Evolutionary conservation across 1,140 invertebrate genomes (phyloP).

Genomic region (Cataglyphis hispanica): DNA sequence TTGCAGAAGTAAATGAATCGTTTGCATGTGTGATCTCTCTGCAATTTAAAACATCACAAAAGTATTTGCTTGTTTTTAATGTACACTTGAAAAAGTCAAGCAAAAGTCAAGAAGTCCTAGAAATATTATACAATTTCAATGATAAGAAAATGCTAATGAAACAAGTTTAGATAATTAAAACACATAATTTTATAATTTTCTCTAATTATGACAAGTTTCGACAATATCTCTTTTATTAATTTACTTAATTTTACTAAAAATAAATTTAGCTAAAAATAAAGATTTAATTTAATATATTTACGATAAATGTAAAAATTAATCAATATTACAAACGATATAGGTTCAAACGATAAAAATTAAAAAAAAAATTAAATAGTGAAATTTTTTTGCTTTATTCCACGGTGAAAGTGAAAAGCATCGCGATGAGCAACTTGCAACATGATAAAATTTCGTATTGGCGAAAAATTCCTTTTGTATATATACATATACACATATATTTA

Average conservation of each 20-base stretch:
- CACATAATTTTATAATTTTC: background rate
- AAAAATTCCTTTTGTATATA: background rate
- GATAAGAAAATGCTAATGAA: background rate
- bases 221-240: background rate
- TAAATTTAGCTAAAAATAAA: background rate
- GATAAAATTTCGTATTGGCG: background rate
- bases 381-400: background rate
- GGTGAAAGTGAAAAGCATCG: background rate
- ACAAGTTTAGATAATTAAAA: background rate
- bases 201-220: background rate
- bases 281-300: slow-evolving; percentile 14
- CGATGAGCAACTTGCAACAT: background rate
- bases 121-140: background rate
- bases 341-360: too few relatives aligned
- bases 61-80: background rate
- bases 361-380: background rate
- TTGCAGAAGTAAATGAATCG: slow-evolving; percentile 24
- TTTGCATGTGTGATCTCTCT: slow-evolving; percentile 3
- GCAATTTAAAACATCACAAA: background rate
- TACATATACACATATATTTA: too few relatives aligned
- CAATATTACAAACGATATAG: too few relatives aligned
- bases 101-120: background rate
- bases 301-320: background rate
- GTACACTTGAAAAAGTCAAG: background rate
- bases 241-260: background rate